Evolutionary conservation across 1,140 invertebrate species (phyloP).

Genomic region (Bactericera cockerelli): DNA sequence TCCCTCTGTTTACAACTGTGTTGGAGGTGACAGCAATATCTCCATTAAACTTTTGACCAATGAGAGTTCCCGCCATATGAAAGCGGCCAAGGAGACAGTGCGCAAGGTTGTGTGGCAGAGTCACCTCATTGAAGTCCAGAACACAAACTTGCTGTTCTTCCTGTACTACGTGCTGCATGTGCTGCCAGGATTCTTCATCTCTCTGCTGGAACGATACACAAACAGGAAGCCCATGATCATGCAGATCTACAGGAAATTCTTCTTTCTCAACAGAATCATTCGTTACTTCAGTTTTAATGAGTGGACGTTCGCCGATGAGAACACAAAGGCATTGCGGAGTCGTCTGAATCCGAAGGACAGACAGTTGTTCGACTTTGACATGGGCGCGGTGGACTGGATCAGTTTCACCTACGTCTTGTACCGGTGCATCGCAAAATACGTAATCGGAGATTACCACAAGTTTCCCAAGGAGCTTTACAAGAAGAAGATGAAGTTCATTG

Average conservation of each 20-base stretch:
- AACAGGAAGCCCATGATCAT: not conserved
- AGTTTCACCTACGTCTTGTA: not conserved
- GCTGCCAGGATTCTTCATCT: not conserved
- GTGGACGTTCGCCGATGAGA: not conserved
- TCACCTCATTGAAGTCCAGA: not conserved
- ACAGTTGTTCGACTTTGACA: not conserved
- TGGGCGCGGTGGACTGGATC: not conserved
- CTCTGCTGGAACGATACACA: not conserved
- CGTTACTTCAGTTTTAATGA: not conserved
- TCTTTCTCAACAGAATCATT: not conserved
- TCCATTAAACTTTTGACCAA: not conserved
- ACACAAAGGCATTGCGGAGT: not conserved
- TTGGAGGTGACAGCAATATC: not conserved
- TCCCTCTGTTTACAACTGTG: not conserved
- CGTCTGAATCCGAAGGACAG: not conserved
- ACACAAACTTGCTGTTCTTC: not conserved
- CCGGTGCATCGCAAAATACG: not conserved
- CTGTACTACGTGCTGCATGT: constrained; percentile 1
- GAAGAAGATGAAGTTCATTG: not conserved
- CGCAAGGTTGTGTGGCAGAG: not conserved
- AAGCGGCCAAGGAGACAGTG: not conserved
- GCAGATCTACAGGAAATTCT: not conserved
- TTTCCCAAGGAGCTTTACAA: not conserved
- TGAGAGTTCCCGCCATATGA: not conserved
- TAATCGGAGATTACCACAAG: not conserved